Percentiles rank a stretch among this genome's conserved stretches.
Evolutionary conservation across 2,797 vertebrate genomes (phyloP).

Genomic region (Linurgus olivaceus): DNA sequence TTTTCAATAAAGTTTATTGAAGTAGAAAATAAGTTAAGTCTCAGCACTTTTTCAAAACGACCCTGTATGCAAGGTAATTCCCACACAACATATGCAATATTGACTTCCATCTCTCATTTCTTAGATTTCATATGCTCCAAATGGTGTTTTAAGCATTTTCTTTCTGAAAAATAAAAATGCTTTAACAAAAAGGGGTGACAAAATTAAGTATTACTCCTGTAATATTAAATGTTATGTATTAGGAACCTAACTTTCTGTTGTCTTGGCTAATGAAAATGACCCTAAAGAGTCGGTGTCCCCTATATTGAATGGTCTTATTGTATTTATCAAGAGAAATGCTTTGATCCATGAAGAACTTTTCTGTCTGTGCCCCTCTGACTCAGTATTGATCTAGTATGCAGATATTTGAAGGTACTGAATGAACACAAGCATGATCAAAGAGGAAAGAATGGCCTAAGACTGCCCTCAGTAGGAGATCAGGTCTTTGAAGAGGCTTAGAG

Average conservation of each 20-base stretch:
- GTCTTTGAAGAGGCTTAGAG: not conserved
- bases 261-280: not conserved
- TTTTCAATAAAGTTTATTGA: slow-evolving; percentile 56
- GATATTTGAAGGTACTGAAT: not conserved
- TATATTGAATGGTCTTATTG: not conserved
- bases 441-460: not conserved
- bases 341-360: not conserved
- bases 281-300: not conserved
- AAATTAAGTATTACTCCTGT: not conserved
- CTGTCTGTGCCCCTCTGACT: not conserved
- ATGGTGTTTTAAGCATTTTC: not conserved
- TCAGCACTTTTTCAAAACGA: not conserved
- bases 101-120: not conserved
- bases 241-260: not conserved
- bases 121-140: not conserved
- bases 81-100: not conserved
- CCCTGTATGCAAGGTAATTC: not conserved
- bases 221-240: not conserved
- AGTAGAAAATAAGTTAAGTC: slow-evolving; percentile 58
- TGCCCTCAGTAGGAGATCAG: not conserved
- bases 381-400: not conserved
- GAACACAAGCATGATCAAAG: slow-evolving; percentile 7
- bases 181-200: not conserved
- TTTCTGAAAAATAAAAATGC: not conserved
- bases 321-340: not conserved